Evolutionary conservation across 2,113 vertebrate genomes (phyloP).

Genomic region (Phaethon lepturus): DNA sequence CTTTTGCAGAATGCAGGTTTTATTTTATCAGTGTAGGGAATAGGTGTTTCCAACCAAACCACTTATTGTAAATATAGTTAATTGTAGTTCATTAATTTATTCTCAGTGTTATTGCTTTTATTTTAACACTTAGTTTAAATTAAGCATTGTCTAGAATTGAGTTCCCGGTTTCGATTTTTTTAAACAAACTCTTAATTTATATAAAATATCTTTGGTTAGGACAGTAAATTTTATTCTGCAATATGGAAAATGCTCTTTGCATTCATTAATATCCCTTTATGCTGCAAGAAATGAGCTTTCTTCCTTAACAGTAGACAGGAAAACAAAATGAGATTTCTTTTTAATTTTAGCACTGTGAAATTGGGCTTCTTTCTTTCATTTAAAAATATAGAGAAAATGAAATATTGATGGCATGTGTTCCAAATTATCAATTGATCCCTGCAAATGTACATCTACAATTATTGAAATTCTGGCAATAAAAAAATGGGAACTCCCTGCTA

Average conservation of each 20-base stretch:
- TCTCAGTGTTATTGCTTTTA: conserved; percentile 78
- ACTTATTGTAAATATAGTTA: conserved; percentile 83
- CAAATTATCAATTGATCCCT: conserved; percentile 74
- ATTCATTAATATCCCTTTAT: conserved; percentile 73
- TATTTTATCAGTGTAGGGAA: conserved; percentile 77
- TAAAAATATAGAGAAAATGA: conserved; percentile 69
- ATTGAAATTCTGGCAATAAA: conserved; percentile 56
- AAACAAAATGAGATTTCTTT: conserved; percentile 45
- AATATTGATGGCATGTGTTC: conserved; percentile 56
- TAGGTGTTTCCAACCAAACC: conserved; percentile 78
- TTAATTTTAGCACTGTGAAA: conserved; percentile 62
- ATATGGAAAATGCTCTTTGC: conserved; percentile 71
- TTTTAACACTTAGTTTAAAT: conserved; percentile 80
- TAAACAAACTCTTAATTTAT: conserved; percentile 75
- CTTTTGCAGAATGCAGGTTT: conserved; percentile 77
- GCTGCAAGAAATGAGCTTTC: conserved; percentile 18
- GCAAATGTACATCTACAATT: conserved; percentile 47
- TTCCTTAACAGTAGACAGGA: conserved; percentile 1
- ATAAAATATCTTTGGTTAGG: conserved; percentile 72
- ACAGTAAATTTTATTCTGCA: conserved; percentile 68
- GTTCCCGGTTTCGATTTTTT: conserved; percentile 74
- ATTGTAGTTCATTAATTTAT: conserved; percentile 83
- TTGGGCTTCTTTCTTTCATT: conserved; percentile 56
- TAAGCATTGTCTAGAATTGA: conserved; percentile 76
- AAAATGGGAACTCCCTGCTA: conserved; percentile 45